Evolutionary conservation across 2,797 vertebrate genomes (phyloP), one percentile per base, ranked within the genome.

Genomic region (Ataeniobius toweri): DNA sequence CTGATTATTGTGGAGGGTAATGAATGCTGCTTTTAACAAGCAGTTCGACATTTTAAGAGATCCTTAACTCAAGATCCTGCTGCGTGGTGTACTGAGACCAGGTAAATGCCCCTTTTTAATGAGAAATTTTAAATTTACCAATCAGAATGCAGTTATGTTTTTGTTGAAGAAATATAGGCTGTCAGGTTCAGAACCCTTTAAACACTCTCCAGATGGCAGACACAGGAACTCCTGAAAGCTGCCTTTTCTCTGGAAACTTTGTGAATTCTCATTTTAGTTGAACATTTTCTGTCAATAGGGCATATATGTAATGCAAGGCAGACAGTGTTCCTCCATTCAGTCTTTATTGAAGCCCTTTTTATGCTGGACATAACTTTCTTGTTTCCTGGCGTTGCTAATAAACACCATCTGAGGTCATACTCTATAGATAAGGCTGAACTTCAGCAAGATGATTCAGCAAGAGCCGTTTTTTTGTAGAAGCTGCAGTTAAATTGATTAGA

Each of bases 151-250:
- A 20, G 51, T 53, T 53, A 20, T 53, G 51, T 20, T 26, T 70
- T 48, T 48, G 24, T 48, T 70, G 26, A 70, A 48, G 24, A 70
- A 46, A 70, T 48, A 16, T 36, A 86, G 79, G 5, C 28, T 24
- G 6, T 84, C 76, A 83, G 75, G 59, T 78, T 81, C 71, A 81
- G 79, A 88, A 80, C 74, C 76, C 77, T 78, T 73, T 81, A 78
- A 89, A 89, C 81, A 85, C 70, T 83, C 81, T 83, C 77, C 77
- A 83, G 77, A 86, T 79, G 65, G 75, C 74, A 26, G 69, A 71
- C 72, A 61, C n/a, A 74, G 76, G 63, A 89, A 78, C 71, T 76
- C 77, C 69, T 56, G 78, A 88, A 88, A 85, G 84, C 83, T 73
- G 75, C 72, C 55, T 71, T 76, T 68, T 76, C 71, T 73, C 50